Evolutionary conservation across 1,140 invertebrate genomes (phyloP), one percentile per base, ranked within the genome.

Genomic region (Drosophila pandora): DNA sequence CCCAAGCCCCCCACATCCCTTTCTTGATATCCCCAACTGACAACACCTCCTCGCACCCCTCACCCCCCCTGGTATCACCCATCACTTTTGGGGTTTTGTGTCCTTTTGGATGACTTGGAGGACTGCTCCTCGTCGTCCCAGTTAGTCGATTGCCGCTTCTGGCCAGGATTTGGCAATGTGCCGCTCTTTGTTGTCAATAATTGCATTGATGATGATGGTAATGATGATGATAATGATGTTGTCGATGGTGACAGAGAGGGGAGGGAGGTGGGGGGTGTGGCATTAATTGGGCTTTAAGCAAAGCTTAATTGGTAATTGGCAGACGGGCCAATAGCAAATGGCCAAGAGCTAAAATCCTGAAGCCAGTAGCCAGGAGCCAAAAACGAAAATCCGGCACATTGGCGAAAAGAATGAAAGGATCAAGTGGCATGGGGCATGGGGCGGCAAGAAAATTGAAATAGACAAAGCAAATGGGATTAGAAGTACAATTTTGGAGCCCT

Each of bases 161-260:
- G 49, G 60, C 37, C 74, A 59, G 74, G 57, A 83, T 78, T 83
- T 83, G 64, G 79, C 68, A 58, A 68, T 63, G 64, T 68, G 81
- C 76, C 61, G 73, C 70, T 82, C 79, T 85, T 85, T 87, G 81
- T 87, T 87, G 82, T 82, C 82, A 85, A 85, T 85, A 85, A 85
- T 85, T 85, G 81, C 81, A 85, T 85, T 85, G 82, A 87, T 78
- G 81, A 81, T 77, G 78, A 61, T 68, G 78, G 73, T 79, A 67
- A 63, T 72, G 68, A 58, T 57, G 60, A 49, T 59, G n/a, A 13
- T 21, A 13, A 13, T 43, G 41, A 6, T 17, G 8, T 5, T 13
- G 39, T 17, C 17, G 39, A 32, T 22, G 49, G 45, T 45, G 74
- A 5, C 13, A 47, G n/a, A 39, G 54, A 22, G 5, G 50, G 12